A percentile compares a stretch with the other conserved stretches of the same genome.
phyloP scores from a whole-genome alignment of 2,888 invertebrate genomes.

The Drosophila testacea region DNA sequence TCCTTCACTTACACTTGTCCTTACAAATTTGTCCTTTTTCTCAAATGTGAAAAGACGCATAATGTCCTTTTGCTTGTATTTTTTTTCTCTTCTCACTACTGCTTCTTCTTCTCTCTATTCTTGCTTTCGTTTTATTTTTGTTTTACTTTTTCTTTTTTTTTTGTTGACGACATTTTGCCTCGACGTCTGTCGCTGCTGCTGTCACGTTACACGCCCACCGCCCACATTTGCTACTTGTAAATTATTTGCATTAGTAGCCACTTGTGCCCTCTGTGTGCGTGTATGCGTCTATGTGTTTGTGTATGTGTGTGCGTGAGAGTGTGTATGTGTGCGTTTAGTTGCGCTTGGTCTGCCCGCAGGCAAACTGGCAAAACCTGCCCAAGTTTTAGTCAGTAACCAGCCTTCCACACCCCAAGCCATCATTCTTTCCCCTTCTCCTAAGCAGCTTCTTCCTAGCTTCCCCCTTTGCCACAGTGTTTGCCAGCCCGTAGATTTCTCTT shows the following conservation, averaged over 20 bases:
- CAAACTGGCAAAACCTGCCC: conserved; percentile 44
- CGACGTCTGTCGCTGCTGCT: conserved; percentile 60
- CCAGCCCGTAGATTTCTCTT: conserved; percentile 63
- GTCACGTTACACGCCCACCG: conserved; percentile 60
- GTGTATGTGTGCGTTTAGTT: conserved; percentile 59
- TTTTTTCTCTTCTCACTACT: conserved; percentile 15
- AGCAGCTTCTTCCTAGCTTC: not conserved
- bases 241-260: conserved; percentile 84
- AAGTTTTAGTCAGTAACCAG: conserved; percentile 28
- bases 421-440: not conserved
- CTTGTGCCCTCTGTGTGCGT: conserved; percentile 69
- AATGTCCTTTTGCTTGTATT: conserved; percentile 75
- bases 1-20: conserved; percentile 81
- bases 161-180: conserved; percentile 75
- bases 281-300: conserved; percentile 23
- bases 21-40: conserved; percentile 82
- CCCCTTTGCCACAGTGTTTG: conserved; percentile 17
- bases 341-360: conserved; percentile 58
- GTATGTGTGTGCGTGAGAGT: conserved; percentile 17
- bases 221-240: conserved; percentile 81
- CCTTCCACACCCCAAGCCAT: not conserved
- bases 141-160: conserved; percentile 32
- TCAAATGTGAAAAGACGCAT: conserved; percentile 82
- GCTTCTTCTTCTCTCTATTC: conserved; percentile 26
- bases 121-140: conserved; percentile 51